Evolutionary conservation across 23 tunicate species (phyloP), one percentile per base, ranked within the genome.

Genomic region (Botrylloides violaceus): DNA sequence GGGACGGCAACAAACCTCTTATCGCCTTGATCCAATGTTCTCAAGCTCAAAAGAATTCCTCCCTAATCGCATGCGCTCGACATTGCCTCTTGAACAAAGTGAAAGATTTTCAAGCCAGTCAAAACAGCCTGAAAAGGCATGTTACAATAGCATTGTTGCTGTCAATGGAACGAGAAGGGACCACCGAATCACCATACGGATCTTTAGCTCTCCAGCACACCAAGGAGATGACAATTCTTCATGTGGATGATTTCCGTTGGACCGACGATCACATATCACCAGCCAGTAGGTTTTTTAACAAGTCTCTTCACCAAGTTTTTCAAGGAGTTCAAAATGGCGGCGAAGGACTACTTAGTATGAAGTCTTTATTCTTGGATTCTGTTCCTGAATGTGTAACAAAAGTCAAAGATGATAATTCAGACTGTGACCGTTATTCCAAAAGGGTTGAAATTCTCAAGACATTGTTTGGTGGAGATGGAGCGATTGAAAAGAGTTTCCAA

Each of bases 1-100:
- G 39, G 4, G 21, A 9, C 9, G 30, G 21, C 39, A 31, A 7
- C 9, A 31, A 18, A 9, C 34, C 34, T 34, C 15, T 49, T 26
- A 58, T 78, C 29, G 31, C 77, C 47, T 64, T 84, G 60, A 63
- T 84, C 62, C 91, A 84, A 49, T 84, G 91, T 64, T 68, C 91
- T 1, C 83, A 84, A 23, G 83, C 77, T 12, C 83, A 79, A 70
- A 29, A 19, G 20, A 53, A 79, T 49, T 34, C 64, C 3, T 48
- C 61, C 36, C 59, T 79, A 29, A 71, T 79, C 22, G 77, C 83
- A 4, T 79, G 83, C 55, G 83, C 83, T 7, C 61, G 70, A 28
- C 58, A 79, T 47, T 73, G 58, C 32, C 53, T 74, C 5, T 55
- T 36, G 57, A 71, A 79, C 59, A 79, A 70, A 36, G 58, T 79